Conservation (phyloP, 2,113 vertebrate species). For the Sander vitreus region DNA sequence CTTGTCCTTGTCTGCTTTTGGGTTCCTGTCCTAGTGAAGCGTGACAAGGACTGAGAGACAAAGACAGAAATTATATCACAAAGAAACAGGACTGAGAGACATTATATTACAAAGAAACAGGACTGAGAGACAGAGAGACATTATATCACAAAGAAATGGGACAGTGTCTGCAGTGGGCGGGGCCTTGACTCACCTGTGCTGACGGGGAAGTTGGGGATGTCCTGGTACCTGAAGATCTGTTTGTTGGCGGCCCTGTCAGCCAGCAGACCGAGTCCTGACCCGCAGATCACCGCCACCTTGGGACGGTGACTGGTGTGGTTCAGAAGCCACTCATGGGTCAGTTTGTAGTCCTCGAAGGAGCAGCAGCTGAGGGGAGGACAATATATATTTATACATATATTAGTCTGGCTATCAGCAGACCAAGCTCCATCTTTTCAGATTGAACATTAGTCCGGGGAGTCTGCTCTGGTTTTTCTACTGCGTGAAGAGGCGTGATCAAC, state of each 20-base stretch:
- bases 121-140: background rate
- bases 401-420: too few species aligned
- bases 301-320: slow-evolving; percentile 75
- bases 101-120: too few species aligned
- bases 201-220: slow-evolving; percentile 84
- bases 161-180: background rate
- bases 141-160: too few species aligned
- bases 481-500: too few species aligned
- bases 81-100: background rate
- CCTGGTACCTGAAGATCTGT: slow-evolving; percentile 78
- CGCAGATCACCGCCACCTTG: slow-evolving; percentile 80
- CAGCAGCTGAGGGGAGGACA: slow-evolving; percentile 67
- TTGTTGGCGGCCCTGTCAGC: slow-evolving; percentile 71
- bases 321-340: slow-evolving; percentile 81
- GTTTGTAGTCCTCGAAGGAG: slow-evolving; percentile 80
- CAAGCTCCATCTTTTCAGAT: too few species aligned
- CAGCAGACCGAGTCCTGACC: slow-evolving; percentile 79
- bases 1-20: too few species aligned
- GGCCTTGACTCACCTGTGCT: slow-evolving; percentile 77
- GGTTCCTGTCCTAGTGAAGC: too few species aligned
- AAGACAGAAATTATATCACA: too few species aligned
- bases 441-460: too few species aligned
- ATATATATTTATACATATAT: too few species aligned
- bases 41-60: too few species aligned
- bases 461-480: too few species aligned